Conservation (phyloP, 2,113 vertebrate genomes). For the Cardinalis cardinalis region DNA sequence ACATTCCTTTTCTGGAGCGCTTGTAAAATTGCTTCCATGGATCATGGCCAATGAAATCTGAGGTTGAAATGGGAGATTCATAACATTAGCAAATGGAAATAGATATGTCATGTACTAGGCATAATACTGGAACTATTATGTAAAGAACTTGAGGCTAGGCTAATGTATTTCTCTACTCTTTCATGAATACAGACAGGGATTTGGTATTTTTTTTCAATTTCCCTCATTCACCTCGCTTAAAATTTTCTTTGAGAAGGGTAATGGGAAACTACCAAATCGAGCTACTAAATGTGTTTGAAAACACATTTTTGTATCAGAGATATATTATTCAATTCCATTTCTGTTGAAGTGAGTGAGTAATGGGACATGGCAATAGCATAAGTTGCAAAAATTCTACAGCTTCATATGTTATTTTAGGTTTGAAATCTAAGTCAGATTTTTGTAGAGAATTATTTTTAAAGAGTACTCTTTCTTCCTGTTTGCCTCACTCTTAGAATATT, state of each 20-base stretch:
- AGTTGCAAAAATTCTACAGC: not conserved
- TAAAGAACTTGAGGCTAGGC: not conserved
- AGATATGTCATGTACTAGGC: not conserved
- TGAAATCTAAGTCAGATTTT: not conserved
- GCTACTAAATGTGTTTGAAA: not conserved
- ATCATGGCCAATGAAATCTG: not conserved
- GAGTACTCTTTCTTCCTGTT: conserved; percentile 6
- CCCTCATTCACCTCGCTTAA: not conserved
- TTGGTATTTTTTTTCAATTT: not conserved
- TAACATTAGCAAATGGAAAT: not conserved
- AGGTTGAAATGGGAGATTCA: not conserved
- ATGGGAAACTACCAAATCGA: not conserved
- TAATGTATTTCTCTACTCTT: not conserved
- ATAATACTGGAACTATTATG: not conserved
- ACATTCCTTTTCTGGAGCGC: not conserved
- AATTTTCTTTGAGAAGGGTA: not conserved
- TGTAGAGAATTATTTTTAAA: not conserved
- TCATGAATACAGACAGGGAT: not conserved
- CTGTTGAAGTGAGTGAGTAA: not conserved
- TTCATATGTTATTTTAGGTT: not conserved
- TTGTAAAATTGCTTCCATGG: not conserved
- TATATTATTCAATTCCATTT: not conserved
- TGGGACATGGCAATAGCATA: not conserved
- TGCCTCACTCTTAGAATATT: not conserved
- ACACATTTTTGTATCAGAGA: not conserved